Base-by-base conservation (phyloP, 2,113 vertebrate species). In the Vombatus ursinus region DNA sequence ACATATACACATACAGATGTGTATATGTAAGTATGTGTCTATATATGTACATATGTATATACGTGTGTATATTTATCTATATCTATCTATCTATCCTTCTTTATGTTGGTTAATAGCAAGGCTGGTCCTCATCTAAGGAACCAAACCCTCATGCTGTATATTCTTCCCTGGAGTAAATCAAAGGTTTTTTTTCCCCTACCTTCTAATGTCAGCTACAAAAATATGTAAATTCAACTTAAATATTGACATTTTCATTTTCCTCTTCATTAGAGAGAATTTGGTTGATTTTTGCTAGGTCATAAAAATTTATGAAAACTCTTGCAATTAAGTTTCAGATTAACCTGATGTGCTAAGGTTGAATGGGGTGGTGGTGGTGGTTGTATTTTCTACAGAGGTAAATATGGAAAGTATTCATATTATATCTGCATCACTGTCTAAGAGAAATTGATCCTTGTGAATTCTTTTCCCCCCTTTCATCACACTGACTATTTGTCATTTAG, bases 211-310 rank as follows among this genome's bases (percentile, higher is more conserved):
- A 49, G 28, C 89, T n/a, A 50, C 28, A 22, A 12, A 53, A 26
- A 53, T 28, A 16, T n/a, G 49, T 8, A 90, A 31, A 19, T 22
- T 44, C 48, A 91, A 91, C 89, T n/a, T 0, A 25, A 93, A 47
- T 8, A 50, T 12, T 2, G 19, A 53, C 77, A 90, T 24, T 31
- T 48, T 50, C 5, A 50, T 24, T 84, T 93, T 91, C 22, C 50
- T 93, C 94, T 97, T 51, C 23, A 47, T 0, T 28, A 51, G 50
- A 10, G 44, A 90, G 44, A 9, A 25, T 91, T 50, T 94, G 26
- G 8, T 3, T 54, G 44, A 68, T 90, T 16, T 51, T 96, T 95
- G n/a, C 9, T 50, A 84, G 50, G 89, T 52, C 47, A 97, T 10
- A 25, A 52, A n/a, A 8, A 1, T 51, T 50, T 10, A 92, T 90